phyloP scores from a whole-genome alignment of 2,797 vertebrate genomes.

The Ara ararauna region DNA sequence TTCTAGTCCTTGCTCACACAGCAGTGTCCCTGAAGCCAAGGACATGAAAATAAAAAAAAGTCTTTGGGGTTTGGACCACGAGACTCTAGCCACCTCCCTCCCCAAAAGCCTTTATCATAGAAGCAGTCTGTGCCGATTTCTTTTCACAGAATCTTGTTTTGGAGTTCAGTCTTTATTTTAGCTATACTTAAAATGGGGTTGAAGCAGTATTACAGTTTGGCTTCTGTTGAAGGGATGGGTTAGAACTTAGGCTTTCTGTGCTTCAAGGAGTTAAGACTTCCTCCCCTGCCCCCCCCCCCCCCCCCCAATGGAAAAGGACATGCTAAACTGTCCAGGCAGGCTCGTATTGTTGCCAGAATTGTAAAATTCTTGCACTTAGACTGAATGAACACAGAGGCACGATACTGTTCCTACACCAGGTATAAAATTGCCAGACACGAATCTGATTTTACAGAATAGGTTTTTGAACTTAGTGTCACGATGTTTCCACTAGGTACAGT shows the following conservation, averaged over 20 bases:
- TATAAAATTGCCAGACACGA: conserved; percentile 26
- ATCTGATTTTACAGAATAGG: not conserved
- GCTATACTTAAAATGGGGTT: conserved; percentile 1
- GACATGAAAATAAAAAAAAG: conserved; percentile 48
- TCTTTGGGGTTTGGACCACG: conserved; percentile 49
- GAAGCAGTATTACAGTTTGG: conserved; percentile 34
- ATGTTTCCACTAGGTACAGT: not conserved
- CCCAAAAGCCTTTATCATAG: conserved; percentile 20
- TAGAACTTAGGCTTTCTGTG: not conserved
- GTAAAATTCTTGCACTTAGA: conserved; percentile 18
- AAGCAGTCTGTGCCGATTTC: not conserved
- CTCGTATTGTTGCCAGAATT: not conserved
- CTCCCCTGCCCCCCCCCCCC: too few relatives aligned
- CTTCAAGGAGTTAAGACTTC: not conserved
- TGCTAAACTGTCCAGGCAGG: not conserved
- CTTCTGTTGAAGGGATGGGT: conserved; percentile 16
- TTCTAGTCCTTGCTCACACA: conserved; percentile 55
- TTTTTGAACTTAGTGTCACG: conserved; percentile 2
- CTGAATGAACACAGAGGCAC: not conserved
- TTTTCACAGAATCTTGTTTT: not conserved
- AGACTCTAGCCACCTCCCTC: conserved; percentile 32
- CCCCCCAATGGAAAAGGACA: not conserved
- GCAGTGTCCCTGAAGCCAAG: conserved; percentile 54
- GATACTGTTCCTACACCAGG: not conserved
- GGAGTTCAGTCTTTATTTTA: conserved; percentile 46